These are phyloP conservation scores for Ruditapes philippinarum DNA, from an alignment of 1,140 invertebrate species.

Conservation along the genomic window DNA sequence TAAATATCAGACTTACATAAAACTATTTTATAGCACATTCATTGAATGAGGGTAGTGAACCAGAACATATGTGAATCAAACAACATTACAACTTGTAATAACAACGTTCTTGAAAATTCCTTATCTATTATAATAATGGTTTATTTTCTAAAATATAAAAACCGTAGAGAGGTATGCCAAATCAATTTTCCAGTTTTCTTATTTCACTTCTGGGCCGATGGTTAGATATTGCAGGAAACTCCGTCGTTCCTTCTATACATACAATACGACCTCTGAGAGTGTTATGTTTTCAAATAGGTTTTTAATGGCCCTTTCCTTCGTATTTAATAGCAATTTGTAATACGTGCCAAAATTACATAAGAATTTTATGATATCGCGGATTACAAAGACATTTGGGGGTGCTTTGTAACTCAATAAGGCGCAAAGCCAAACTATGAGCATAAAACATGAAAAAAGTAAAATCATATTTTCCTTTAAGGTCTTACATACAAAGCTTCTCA, in stretches of 20 bases:
- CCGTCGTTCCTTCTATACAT: neutral
- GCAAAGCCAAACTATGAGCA: neutral
- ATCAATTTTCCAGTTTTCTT: neutral
- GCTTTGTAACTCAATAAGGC: neutral
- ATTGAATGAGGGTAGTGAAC: too few species aligned
- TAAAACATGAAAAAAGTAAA: neutral
- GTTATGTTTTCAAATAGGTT: slow-evolving; percentile 9
- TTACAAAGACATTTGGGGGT: neutral
- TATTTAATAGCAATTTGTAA: slow-evolving; percentile 25
- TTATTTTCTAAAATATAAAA: neutral
- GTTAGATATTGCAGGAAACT: neutral
- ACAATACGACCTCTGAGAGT: neutral
- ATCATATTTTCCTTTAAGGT: neutral
- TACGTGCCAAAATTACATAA: slow-evolving; percentile 14
- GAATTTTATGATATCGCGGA: slow-evolving; percentile 3
- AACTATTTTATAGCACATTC: too few species aligned
- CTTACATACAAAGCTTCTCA: neutral
- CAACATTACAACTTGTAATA: too few species aligned
- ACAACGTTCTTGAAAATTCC: too few species aligned
- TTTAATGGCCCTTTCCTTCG: neutral
- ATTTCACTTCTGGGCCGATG: neutral
- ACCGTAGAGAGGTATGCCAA: neutral
- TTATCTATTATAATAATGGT: too few species aligned
- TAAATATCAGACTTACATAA: too few species aligned
- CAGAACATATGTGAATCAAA: too few species aligned